Conservation (phyloP, 2,113 vertebrate species). For the Phrynosoma platyrhinos region DNA sequence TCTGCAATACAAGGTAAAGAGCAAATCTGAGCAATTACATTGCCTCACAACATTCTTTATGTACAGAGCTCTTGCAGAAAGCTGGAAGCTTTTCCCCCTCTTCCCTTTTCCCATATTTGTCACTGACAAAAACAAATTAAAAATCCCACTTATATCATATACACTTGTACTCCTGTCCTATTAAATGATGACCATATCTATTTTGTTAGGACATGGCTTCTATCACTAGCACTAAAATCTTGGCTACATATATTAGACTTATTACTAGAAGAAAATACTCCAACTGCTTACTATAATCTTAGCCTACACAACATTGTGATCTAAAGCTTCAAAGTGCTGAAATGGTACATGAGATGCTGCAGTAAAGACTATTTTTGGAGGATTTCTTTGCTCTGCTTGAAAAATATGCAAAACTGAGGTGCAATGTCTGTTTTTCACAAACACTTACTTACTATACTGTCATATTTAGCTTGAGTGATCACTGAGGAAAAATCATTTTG, state of each 20-base stretch:
- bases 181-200: background rate
- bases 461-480: background rate
- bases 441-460: background rate
- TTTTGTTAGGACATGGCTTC: background rate
- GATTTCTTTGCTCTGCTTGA: background rate
- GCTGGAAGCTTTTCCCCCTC: background rate
- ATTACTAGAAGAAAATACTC: background rate
- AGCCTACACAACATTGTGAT: background rate
- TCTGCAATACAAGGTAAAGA: conserved; percentile 11
- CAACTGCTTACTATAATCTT: background rate
- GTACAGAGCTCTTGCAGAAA: background rate
- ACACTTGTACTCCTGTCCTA: background rate
- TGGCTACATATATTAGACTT: background rate
- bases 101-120: no score
- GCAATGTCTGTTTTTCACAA: background rate
- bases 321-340: no score
- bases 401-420: background rate
- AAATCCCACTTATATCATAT: background rate
- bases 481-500: background rate
- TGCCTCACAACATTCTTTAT: background rate
- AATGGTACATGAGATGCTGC: background rate
- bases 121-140: conserved; percentile 41
- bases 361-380: background rate
- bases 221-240: background rate
- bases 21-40: background rate